phyloP scores from a whole-genome alignment of 1,140 invertebrate genomes.

The Musca domestica region DNA sequence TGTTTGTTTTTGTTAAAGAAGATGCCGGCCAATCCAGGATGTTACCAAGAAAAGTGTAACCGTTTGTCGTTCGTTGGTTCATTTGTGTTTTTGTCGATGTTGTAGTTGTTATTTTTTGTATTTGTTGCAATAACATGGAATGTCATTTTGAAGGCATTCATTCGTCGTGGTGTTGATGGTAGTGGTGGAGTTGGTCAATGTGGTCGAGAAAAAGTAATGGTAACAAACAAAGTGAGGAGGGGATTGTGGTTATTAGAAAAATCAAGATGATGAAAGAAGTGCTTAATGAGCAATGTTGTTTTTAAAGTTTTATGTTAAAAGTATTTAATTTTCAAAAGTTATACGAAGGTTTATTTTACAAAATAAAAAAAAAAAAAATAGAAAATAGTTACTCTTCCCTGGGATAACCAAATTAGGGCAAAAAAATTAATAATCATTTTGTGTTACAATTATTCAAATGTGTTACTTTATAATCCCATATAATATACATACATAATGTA shows the following conservation, averaged over 20 bases:
- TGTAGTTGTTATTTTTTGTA: not conserved
- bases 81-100: not conserved
- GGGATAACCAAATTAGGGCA: no score
- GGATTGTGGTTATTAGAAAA: constrained; percentile 6
- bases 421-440: no score
- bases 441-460: no score
- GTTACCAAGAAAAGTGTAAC: not conserved
- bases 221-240: constrained; percentile 3
- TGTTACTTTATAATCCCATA: no score
- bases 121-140: not conserved
- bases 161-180: not conserved
- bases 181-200: no score
- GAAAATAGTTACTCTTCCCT: no score
- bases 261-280: constrained; percentile 17
- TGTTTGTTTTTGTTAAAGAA: not conserved
- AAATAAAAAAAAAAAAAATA: no score
- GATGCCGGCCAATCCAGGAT: no score
- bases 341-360: no score
- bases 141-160: not conserved
- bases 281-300: not conserved
- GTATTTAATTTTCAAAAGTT: not conserved
- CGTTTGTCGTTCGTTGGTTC: not conserved
- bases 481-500: no score
- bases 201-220: no score
- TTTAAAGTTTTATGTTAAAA: not conserved